phyloP scores from a whole-genome alignment of 2,888 invertebrate species.

The Leptopterna dolabrata region DNA sequence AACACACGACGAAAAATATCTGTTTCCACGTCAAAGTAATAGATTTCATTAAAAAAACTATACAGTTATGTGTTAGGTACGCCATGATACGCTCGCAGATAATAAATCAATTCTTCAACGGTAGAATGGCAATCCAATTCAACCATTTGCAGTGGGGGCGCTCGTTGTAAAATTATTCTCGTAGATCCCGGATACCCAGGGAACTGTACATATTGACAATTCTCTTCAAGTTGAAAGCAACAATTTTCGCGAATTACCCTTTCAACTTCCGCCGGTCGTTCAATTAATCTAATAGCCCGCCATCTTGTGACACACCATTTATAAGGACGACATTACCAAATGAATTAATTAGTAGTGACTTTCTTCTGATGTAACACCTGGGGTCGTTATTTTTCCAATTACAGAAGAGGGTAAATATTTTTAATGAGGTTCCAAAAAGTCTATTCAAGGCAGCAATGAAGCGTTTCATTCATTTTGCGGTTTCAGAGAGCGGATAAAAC shows the following conservation, averaged over 20 bases:
- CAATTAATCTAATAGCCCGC: neutral
- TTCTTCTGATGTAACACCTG: neutral
- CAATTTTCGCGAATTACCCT: neutral
- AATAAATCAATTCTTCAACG: neutral
- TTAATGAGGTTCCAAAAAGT: neutral
- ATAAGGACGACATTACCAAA: neutral
- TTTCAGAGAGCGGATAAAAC: neutral
- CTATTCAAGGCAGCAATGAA: neutral
- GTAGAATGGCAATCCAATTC: neutral
- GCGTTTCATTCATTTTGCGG: neutral
- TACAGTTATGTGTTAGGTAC: neutral
- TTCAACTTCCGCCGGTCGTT: neutral
- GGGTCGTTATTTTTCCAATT: constrained; percentile 1
- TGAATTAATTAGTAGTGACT: neutral
- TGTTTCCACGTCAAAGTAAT: neutral
- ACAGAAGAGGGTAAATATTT: neutral
- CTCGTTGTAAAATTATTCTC: too few species aligned
- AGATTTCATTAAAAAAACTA: neutral
- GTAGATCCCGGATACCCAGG: neutral
- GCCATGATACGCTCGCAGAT: neutral
- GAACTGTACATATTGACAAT: neutral
- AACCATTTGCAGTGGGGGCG: neutral
- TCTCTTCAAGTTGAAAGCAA: neutral
- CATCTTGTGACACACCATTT: neutral
- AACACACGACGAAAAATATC: too few species aligned